phyloP scores from a whole-genome alignment of 2,113 vertebrate species.

The Sebastes fasciatus region DNA sequence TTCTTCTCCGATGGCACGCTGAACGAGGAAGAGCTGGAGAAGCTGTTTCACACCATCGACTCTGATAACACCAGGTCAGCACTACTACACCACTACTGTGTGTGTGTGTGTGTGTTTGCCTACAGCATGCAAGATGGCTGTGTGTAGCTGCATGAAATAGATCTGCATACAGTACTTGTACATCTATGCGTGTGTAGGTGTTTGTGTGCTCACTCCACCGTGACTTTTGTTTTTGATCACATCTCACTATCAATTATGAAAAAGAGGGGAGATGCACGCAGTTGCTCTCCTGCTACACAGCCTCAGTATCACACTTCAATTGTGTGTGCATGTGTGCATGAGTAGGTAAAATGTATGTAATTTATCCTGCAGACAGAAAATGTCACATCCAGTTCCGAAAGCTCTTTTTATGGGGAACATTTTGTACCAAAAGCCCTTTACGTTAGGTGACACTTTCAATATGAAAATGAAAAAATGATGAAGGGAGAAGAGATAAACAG shows the following conservation, averaged over 20 bases:
- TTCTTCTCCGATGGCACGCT: conserved; percentile 97
- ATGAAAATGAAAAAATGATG: conserved; percentile 3
- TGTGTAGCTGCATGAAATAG: conserved; percentile 23
- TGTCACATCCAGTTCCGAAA: conserved; percentile 31
- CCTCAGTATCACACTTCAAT: neutral
- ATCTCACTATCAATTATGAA: conserved; percentile 44
- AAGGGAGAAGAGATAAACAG: neutral
- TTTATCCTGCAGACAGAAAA: conserved; percentile 26
- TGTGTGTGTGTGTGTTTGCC: conserved; percentile 16
- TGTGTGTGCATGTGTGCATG: conserved; percentile 2
- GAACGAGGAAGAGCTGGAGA: conserved; percentile 94
- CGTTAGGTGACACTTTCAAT: conserved; percentile 11
- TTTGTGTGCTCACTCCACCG: conserved; percentile 10
- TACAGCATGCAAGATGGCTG: neutral
- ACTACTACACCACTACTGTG: neutral
- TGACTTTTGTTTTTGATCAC: conserved; percentile 33
- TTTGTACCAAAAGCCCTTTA: conserved; percentile 26
- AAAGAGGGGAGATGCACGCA: conserved; percentile 4
- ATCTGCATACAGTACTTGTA: conserved; percentile 1
- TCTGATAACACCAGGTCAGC: conserved; percentile 96
- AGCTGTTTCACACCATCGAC: conserved; percentile 97
- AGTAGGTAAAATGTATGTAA: conserved; percentile 26
- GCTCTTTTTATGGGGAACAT: conserved; percentile 12
- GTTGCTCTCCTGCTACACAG: conserved; percentile 33
- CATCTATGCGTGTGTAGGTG: neutral